phyloP scores from a whole-genome alignment of 1,140 invertebrate species.

The Pseudoatta argentina region DNA sequence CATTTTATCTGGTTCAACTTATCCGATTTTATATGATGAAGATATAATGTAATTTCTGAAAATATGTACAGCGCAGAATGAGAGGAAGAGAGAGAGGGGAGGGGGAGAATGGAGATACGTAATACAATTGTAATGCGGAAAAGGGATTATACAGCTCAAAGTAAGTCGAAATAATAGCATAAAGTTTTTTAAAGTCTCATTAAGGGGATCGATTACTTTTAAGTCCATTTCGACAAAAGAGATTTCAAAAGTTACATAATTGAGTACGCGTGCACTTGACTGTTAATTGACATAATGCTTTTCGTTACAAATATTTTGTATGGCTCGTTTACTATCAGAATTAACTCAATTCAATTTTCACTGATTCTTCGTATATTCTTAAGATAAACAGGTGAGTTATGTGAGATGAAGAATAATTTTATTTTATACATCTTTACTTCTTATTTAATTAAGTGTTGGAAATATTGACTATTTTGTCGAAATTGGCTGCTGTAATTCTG shows the following conservation, averaged over 20 bases:
- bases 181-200: neutral
- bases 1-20: slow-evolving; percentile 5
- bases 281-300: neutral
- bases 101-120: too few species aligned
- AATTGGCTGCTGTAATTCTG: neutral
- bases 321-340: neutral
- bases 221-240: neutral
- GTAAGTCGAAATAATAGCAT: neutral
- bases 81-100: too few species aligned
- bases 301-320: neutral
- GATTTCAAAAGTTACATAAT: neutral
- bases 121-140: neutral
- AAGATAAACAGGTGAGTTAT: neutral
- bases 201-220: neutral
- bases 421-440: neutral
- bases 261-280: neutral
- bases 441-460: neutral
- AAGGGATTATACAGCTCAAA: neutral
- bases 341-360: neutral
- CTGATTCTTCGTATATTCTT: neutral
- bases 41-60: neutral
- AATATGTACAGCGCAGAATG: neutral
- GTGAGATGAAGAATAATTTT: neutral
- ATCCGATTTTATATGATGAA: neutral
- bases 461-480: neutral